These are phyloP conservation scores for Micropoecilia bifurca DNA, from an alignment of 2,797 vertebrate species.

Conservation along the genomic window DNA sequence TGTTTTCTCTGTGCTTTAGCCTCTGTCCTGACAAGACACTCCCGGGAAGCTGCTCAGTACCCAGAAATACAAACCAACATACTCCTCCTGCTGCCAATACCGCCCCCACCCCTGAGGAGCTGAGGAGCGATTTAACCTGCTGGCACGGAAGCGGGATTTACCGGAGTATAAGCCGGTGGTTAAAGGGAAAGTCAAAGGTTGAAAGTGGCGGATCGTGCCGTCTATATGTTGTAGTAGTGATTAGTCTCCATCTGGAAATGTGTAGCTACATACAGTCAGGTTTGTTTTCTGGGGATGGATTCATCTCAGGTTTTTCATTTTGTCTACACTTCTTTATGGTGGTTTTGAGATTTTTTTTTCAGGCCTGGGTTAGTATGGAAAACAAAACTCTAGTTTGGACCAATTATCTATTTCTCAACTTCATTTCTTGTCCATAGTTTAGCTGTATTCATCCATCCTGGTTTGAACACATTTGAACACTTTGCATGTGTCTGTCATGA, in stretches of 20 bases:
- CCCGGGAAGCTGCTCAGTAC: constrained; percentile 37
- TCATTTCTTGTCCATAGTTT: neutral
- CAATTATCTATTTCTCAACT: neutral
- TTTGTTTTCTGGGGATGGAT: constrained; percentile 22
- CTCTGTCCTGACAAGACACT: constrained; percentile 29
- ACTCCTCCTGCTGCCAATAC: constrained; percentile 6
- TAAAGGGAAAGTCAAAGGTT: constrained; percentile 41
- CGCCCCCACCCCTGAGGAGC: constrained; percentile 31
- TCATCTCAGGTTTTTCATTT: neutral
- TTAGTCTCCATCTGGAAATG: constrained; percentile 22
- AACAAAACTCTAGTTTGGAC: neutral
- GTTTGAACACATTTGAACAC: neutral
- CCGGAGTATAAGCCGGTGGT: constrained; percentile 44
- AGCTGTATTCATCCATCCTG: neutral
- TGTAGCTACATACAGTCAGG: neutral
- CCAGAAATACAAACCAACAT: constrained; percentile 21
- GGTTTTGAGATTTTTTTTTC: neutral
- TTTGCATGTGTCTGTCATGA: neutral
- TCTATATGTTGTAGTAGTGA: constrained; percentile 17
- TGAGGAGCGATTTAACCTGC: constrained; percentile 42
- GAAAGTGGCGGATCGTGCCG: constrained; percentile 34
- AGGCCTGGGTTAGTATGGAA: neutral
- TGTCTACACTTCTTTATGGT: neutral
- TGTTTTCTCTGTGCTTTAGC: constrained; percentile 46
- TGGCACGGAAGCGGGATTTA: constrained; percentile 46